Percentiles rank a stretch among this genome's conserved stretches.
Conservation (phyloP, 2,888 invertebrate genomes). For the Lacanobia wlatinum region DNA sequence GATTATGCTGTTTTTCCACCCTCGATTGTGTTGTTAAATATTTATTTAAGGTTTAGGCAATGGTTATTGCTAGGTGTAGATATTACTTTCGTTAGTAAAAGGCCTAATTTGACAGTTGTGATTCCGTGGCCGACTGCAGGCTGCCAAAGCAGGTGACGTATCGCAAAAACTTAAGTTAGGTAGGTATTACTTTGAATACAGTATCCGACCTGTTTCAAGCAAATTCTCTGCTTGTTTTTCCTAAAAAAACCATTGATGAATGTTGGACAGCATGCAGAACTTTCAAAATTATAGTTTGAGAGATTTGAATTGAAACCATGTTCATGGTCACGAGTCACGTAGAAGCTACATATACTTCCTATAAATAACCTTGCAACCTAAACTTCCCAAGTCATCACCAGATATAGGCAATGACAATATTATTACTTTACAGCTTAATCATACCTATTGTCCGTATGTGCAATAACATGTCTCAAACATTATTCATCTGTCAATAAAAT, state of each 20-base stretch:
- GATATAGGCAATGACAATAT: constrained; percentile 7
- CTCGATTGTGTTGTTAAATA: constrained; percentile 4
- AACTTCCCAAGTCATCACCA: constrained; percentile 12
- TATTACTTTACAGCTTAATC: not conserved
- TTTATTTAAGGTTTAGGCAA: not conserved
- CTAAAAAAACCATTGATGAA: not conserved
- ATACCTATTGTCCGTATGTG: constrained; percentile 4
- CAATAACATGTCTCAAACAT: not conserved
- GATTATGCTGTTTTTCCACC: constrained; percentile 8
- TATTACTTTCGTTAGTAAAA: not conserved
- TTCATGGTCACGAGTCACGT: constrained; percentile 12
- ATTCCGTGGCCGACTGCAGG: no score
- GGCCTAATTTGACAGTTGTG: no score
- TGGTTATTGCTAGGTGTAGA: not conserved
- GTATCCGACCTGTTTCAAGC: not conserved
- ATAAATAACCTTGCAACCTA: not conserved
- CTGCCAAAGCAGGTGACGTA: no score
- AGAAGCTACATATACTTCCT: not conserved
- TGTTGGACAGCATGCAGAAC: not conserved
- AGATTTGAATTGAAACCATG: not conserved
- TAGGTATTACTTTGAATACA: no score
- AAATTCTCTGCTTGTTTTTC: not conserved
- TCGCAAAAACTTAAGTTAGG: no score
- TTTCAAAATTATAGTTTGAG: not conserved
- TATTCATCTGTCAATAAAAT: not conserved